Evolutionary conservation across 2,797 vertebrate species (phyloP).

Genomic region (Notolepis coatsorum): DNA sequence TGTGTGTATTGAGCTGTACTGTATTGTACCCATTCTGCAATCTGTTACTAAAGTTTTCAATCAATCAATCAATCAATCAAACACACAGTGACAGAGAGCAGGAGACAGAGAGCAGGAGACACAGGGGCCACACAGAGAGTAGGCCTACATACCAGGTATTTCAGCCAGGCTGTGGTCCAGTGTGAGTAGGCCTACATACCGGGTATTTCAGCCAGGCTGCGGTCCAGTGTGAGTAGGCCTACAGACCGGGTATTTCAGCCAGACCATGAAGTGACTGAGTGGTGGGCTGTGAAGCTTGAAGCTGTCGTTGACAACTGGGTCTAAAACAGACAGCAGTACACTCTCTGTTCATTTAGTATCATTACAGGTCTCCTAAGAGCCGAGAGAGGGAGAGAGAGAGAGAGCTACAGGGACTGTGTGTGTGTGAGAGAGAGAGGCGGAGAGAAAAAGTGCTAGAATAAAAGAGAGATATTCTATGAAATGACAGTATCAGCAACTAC

Average conservation of each 20-base stretch:
- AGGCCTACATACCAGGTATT: too few species aligned
- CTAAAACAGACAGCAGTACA: constrained; percentile 79
- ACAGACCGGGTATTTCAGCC: constrained; percentile 56
- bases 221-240: constrained; percentile 29
- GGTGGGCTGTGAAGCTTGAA: constrained; percentile 73
- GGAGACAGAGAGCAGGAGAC: not conserved
- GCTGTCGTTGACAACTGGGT: constrained; percentile 72
- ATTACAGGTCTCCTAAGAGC: constrained; percentile 82
- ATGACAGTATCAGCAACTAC: too few species aligned
- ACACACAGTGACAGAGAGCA: not conserved
- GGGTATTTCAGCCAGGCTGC: constrained; percentile 27
- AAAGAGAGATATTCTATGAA: constrained; percentile 23
- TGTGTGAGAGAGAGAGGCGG: constrained; percentile 5
- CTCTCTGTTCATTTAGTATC: constrained; percentile 82
- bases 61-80: too few species aligned
- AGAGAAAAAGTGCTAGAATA: constrained; percentile 19
- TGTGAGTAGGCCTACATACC: too few species aligned
- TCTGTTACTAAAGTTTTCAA: too few species aligned
- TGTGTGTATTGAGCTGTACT: too few species aligned
- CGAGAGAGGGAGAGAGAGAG: constrained; percentile 21
- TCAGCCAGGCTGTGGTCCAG: constrained; percentile 39
- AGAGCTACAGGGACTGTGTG: too few species aligned
- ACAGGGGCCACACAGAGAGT: too few species aligned
- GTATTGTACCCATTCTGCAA: too few species aligned
- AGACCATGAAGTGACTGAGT: constrained; percentile 63